phyloP scores from a whole-genome alignment of 1,140 invertebrate genomes.

The Pogonognathellus flavescens region DNA sequence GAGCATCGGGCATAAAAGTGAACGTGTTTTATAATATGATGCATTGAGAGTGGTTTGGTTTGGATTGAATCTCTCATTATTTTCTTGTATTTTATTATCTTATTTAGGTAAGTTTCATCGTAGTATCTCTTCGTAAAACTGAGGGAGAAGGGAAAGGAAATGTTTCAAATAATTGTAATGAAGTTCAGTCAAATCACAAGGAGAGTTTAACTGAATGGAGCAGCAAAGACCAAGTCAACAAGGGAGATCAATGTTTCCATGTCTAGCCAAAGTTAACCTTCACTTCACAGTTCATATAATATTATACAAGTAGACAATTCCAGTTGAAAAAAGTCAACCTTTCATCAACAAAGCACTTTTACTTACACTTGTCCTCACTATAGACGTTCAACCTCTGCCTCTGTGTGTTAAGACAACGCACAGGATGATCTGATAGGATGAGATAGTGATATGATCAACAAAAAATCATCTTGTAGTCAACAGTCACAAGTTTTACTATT shows the following conservation, averaged over 20 bases:
- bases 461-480: conserved; percentile 25
- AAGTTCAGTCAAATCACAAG: neutral
- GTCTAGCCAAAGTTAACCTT: conserved; percentile 33
- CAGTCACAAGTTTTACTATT: conserved; percentile 5
- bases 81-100: conserved; percentile 51
- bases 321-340: conserved; percentile 34
- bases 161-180: neutral
- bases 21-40: conserved; percentile 48
- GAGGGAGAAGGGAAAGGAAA: neutral
- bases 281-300: conserved; percentile 29
- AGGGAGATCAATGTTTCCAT: conserved; percentile 14
- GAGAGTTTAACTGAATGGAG: neutral
- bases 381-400: neutral
- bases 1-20: conserved; percentile 29
- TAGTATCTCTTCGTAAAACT: neutral
- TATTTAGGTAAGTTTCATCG: conserved; percentile 10
- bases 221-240: no score
- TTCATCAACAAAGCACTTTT: conserved; percentile 47
- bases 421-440: conserved; percentile 12
- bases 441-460: conserved; percentile 38
- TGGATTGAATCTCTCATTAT: conserved; percentile 42
- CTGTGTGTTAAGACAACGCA: neutral
- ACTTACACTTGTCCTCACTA: conserved; percentile 2
- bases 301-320: neutral
- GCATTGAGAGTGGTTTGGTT: conserved; percentile 37